Evolutionary conservation across 2,113 vertebrate species (phyloP).

Genomic region (Elaphurus davidianus): DNA sequence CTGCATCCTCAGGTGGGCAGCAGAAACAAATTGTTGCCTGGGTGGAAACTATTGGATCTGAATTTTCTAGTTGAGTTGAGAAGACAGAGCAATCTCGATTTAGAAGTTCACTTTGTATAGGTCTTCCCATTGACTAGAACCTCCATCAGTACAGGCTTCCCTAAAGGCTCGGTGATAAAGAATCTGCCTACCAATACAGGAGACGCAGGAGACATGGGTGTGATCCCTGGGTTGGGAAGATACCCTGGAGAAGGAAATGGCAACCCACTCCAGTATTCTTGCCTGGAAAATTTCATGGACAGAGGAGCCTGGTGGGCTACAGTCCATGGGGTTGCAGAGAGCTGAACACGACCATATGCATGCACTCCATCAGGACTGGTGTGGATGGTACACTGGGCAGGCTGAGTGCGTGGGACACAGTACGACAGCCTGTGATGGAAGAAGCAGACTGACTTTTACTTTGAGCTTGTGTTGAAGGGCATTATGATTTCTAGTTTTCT

Average conservation of each 20-base stretch:
- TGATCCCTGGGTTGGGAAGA: background rate
- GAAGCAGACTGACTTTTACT: background rate
- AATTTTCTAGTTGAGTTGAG: background rate
- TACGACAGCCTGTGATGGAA: rapidly evolving
- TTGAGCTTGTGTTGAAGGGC: background rate
- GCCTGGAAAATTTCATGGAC: background rate
- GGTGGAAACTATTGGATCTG: background rate
- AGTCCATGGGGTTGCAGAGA: background rate
- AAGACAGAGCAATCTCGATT: background rate
- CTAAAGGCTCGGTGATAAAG: background rate
- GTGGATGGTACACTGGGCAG: background rate
- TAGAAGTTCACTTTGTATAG: background rate
- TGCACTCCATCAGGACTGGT: rapidly evolving
- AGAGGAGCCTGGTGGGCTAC: background rate
- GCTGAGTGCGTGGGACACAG: rapidly evolving
- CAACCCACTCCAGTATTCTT: background rate
- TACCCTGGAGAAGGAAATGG: background rate
- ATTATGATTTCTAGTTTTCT: background rate
- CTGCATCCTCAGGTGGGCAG: rapidly evolving
- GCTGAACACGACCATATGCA: background rate
- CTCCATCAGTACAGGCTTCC: background rate
- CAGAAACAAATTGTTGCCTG: background rate
- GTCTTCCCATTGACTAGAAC: background rate
- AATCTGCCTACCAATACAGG: background rate
- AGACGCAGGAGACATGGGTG: background rate